Evolutionary conservation across 2,113 vertebrate species (phyloP).

Genomic region (Procavia capensis): DNA sequence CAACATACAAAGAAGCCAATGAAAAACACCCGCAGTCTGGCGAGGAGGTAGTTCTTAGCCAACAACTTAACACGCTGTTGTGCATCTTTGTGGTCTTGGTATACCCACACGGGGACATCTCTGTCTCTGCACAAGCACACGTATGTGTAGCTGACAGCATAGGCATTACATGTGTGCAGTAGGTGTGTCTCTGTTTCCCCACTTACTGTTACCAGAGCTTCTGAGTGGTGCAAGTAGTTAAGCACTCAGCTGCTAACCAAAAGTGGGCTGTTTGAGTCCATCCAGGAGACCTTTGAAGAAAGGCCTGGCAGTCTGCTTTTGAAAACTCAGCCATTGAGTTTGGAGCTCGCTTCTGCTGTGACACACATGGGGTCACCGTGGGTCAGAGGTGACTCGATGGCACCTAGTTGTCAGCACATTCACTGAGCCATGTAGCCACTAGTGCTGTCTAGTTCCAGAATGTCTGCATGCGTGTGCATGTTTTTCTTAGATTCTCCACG

Average conservation of each 20-base stretch:
- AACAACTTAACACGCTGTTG: too few relatives aligned
- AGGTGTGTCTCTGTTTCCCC: not conserved
- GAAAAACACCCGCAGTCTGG: not conserved
- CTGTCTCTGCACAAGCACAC: too few relatives aligned
- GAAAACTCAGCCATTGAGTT: not conserved
- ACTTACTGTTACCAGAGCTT: too few relatives aligned
- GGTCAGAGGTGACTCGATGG: not conserved
- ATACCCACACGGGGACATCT: too few relatives aligned
- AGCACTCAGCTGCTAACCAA: not conserved
- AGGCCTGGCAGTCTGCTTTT: not conserved
- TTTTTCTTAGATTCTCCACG: not conserved
- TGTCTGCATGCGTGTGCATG: not conserved
- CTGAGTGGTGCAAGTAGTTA: not conserved
- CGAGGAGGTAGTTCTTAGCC: not conserved
- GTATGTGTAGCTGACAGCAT: not conserved
- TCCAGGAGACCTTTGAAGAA: not conserved
- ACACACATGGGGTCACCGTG: not conserved
- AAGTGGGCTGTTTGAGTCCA: not conserved
- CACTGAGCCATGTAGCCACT: too few relatives aligned
- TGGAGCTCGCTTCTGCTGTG: not conserved
- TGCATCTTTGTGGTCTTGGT: not conserved
- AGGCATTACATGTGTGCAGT: rapidly evolving
- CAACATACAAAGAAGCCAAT: not conserved
- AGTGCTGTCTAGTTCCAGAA: too few relatives aligned
- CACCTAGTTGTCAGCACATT: too few relatives aligned